Conservation (phyloP, 2,888 invertebrate species). For the Creontiades dilutus region DNA sequence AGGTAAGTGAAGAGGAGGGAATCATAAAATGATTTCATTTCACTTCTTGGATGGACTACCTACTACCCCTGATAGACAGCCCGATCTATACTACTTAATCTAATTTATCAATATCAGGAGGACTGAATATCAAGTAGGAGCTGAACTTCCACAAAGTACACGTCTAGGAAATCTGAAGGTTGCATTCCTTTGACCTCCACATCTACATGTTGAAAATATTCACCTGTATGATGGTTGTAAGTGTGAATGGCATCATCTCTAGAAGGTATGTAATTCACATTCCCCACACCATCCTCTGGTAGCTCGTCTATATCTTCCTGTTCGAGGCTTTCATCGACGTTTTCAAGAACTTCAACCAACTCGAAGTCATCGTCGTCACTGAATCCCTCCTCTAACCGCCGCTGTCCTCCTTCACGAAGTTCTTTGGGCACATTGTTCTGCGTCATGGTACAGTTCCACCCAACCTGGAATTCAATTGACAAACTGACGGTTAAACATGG, state of each 20-base stretch:
- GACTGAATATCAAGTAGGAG: no score
- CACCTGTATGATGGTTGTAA: conserved; percentile 51
- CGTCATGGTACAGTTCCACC: conserved; percentile 34
- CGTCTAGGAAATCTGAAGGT: no score
- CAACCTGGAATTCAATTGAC: neutral
- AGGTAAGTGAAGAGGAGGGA: no score
- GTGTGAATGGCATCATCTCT: conserved; percentile 48
- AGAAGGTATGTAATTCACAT: conserved; percentile 2
- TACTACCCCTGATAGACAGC: no score
- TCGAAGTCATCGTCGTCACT: conserved; percentile 59
- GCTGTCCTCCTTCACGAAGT: conserved; percentile 25
- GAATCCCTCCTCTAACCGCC: conserved; percentile 37
- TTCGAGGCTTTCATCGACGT: conserved; percentile 28
- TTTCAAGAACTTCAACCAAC: conserved; percentile 59
- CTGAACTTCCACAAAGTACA: no score
- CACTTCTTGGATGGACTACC: no score
- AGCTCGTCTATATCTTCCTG: conserved; percentile 49
- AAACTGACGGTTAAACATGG: neutral
- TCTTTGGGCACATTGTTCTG: conserved; percentile 61
- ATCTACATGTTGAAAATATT: no score
- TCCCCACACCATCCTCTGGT: conserved; percentile 49
- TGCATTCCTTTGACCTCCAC: no score
- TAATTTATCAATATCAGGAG: no score
- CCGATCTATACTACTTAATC: no score
- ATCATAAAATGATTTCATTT: no score